Percentiles rank a stretch among this genome's conserved stretches.
Conservation (phyloP, 2,888 invertebrate species). For the Thera britannica region DNA sequence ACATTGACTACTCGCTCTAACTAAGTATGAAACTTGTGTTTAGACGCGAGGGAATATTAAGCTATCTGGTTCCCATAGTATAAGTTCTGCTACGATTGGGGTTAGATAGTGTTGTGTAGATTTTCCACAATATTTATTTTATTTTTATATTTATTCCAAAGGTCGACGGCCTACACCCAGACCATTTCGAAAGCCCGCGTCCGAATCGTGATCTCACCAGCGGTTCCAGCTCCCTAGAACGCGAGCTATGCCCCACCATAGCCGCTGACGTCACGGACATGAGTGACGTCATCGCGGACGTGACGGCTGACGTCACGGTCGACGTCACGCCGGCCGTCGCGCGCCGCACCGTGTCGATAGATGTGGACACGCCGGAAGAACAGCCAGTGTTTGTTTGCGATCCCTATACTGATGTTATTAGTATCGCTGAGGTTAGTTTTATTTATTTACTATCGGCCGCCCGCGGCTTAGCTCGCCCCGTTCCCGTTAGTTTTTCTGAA, state of each 20-base stretch:
- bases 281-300: slow-evolving; percentile 6
- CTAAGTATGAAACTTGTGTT: too few relatives aligned
- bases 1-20: too few relatives aligned
- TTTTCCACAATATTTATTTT: not conserved
- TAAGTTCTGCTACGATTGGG: too few relatives aligned
- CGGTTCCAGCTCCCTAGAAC: slow-evolving; percentile 73
- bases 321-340: slow-evolving; percentile 23
- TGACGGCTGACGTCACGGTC: slow-evolving; percentile 4
- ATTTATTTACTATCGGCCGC: too few relatives aligned
- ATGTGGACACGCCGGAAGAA: slow-evolving; percentile 67
- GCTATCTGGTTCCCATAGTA: too few relatives aligned
- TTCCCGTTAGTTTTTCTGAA: too few relatives aligned
- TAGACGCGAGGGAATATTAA: too few relatives aligned
- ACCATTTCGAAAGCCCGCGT: slow-evolving; percentile 65
- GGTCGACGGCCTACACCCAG: slow-evolving; percentile 72
- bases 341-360: slow-evolving; percentile 33
- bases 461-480: too few relatives aligned
- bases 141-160: slow-evolving; percentile 37
- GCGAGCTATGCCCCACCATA: slow-evolving; percentile 58
- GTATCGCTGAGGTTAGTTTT: slow-evolving; percentile 68
- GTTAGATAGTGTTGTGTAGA: too few relatives aligned
- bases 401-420: slow-evolving; percentile 65
- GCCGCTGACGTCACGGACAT: slow-evolving; percentile 23
- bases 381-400: slow-evolving; percentile 69
- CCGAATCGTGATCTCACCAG: slow-evolving; percentile 63